These are phyloP conservation scores for Periparus ater DNA, from an alignment of 2,797 vertebrate genomes.

Conservation along the genomic window DNA sequence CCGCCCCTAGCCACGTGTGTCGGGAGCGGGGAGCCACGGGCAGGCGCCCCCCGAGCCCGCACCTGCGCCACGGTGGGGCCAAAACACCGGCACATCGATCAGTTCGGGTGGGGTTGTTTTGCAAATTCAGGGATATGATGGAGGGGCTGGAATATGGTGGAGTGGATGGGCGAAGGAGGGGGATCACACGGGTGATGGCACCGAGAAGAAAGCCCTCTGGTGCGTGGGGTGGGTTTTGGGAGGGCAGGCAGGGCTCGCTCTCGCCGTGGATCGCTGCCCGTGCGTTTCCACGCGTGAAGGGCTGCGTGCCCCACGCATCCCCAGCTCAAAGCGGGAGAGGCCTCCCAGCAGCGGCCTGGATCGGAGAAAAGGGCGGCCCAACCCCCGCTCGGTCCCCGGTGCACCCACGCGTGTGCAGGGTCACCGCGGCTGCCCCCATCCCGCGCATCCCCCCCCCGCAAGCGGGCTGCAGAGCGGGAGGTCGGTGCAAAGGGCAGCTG, in stretches of 20 bases:
- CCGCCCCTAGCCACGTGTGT: not conserved
- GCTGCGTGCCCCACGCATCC: not conserved
- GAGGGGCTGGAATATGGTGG: not conserved
- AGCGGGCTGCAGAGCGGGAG: not conserved
- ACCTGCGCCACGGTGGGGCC: not conserved
- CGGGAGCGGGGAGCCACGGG: not conserved
- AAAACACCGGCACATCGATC: fast-evolving
- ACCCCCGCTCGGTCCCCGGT: not conserved
- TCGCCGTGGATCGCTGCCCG: not conserved
- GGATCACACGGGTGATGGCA: fast-evolving
- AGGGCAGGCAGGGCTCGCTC: not conserved
- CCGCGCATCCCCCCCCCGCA: not conserved
- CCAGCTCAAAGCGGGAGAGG: not conserved
- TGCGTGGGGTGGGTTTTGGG: not conserved
- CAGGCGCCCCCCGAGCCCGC: not conserved
- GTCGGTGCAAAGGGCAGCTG: not conserved
- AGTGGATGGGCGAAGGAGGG: not conserved
- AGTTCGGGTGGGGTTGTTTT: not conserved
- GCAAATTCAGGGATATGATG: not conserved
- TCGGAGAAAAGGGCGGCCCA: not conserved
- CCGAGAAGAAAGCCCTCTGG: not conserved
- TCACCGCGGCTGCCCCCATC: not conserved
- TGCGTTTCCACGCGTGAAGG: not conserved
- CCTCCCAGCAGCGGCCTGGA: not conserved
- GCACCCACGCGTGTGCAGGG: not conserved